Evolutionary conservation across 2,113 vertebrate genomes (phyloP).

Genomic region (Noctilio leporinus): DNA sequence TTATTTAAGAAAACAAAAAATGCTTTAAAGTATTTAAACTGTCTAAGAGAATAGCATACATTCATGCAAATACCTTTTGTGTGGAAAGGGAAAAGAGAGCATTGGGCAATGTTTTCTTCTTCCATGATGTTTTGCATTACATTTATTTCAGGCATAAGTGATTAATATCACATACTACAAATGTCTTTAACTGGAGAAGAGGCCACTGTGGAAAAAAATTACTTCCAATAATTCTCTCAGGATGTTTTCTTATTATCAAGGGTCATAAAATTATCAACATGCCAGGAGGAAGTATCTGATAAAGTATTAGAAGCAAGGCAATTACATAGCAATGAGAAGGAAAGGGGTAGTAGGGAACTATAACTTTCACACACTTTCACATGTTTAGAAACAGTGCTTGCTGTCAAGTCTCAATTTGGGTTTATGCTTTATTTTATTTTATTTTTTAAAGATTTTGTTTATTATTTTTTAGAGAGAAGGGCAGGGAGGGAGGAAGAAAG

Average conservation of each 20-base stretch:
- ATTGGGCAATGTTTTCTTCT: neutral
- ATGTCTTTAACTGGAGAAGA: neutral
- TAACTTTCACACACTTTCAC: neutral
- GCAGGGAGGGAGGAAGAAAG: too few relatives aligned
- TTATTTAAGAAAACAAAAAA: conserved; percentile 39
- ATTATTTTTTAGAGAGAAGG: too few relatives aligned
- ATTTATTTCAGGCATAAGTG: conserved; percentile 13
- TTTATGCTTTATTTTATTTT: too few relatives aligned
- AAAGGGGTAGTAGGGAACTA: neutral
- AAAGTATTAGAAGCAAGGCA: neutral
- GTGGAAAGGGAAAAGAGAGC: neutral
- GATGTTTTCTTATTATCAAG: conserved; percentile 8
- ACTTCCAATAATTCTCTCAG: neutral
- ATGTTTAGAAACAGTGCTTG: neutral
- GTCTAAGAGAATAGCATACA: neutral
- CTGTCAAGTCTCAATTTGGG: neutral
- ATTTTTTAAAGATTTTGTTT: too few relatives aligned
- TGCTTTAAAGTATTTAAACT: conserved; percentile 36
- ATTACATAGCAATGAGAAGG: neutral
- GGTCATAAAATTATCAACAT: conserved; percentile 23
- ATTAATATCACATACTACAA: neutral
- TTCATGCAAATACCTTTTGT: conserved; percentile 33
- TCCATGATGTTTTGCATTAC: neutral
- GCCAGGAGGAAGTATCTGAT: neutral
- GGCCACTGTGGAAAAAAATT: neutral